A percentile compares a stretch with the other conserved stretches of the same genome.
phyloP scores from a whole-genome alignment of 2,888 invertebrate species.

The Minunthozetes semirufus region DNA sequence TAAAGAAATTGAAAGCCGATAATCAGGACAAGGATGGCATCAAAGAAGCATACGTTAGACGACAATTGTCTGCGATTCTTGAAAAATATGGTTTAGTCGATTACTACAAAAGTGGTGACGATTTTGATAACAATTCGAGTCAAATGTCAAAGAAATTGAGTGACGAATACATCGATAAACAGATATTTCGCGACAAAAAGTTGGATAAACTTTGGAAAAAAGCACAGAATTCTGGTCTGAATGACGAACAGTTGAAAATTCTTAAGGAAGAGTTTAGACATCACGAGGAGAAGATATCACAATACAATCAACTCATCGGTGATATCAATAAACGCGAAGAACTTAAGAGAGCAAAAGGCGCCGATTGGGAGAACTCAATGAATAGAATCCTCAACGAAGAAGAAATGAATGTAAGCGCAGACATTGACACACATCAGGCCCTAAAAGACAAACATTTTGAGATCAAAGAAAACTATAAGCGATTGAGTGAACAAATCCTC shows the following conservation, averaged over 20 bases:
- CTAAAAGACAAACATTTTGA: conserved; percentile 58
- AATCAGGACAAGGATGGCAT: conserved; percentile 79
- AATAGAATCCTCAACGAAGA: conserved; percentile 39
- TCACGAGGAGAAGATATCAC: conserved; percentile 85
- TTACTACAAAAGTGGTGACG: conserved; percentile 61
- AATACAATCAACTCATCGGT: conserved; percentile 71
- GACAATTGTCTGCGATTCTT: conserved; percentile 69
- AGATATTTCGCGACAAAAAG: conserved; percentile 80
- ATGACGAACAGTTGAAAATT: conserved; percentile 68
- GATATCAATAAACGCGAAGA: conserved; percentile 58
- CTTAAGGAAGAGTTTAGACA: conserved; percentile 81
- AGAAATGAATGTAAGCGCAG: background rate
- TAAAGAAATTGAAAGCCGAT: conserved; percentile 72
- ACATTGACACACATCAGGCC: conserved; percentile 37
- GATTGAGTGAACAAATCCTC: conserved; percentile 13
- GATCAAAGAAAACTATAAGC: conserved; percentile 60
- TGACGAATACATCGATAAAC: conserved; percentile 56
- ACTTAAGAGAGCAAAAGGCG: conserved; percentile 14
- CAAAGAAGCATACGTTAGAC: conserved; percentile 69
- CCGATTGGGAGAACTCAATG: conserved; percentile 35
- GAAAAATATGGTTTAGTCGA: conserved; percentile 69
- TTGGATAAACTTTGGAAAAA: conserved; percentile 81
- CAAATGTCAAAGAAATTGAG: conserved; percentile 52
- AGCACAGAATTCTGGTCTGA: conserved; percentile 68
- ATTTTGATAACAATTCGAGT: conserved; percentile 45